Percentiles rank a stretch among this genome's conserved stretches.
Conservation (phyloP, 2,888 invertebrate genomes). For the Drosophila koepferae region DNA sequence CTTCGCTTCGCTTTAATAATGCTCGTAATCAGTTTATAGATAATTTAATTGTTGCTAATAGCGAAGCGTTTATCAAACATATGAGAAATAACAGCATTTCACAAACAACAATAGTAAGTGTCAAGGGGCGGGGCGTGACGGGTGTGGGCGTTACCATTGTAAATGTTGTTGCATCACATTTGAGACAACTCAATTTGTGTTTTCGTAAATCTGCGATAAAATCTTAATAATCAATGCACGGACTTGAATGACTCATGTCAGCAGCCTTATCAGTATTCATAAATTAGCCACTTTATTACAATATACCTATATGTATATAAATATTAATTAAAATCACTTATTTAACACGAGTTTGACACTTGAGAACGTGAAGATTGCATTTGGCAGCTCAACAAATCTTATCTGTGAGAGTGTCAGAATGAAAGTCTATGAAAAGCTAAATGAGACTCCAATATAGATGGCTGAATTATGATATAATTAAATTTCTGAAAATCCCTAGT, state of each 20-base stretch:
- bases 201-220: constrained; percentile 14
- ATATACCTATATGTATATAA: not conserved
- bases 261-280: constrained; percentile 21
- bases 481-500: constrained; percentile 1
- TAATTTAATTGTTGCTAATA: constrained; percentile 74
- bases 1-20: constrained; percentile 57
- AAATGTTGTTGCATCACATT: constrained; percentile 22
- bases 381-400: constrained; percentile 26
- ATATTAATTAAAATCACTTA: constrained; percentile 20
- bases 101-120: constrained; percentile 6
- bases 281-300: constrained; percentile 26
- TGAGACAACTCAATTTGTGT: constrained; percentile 7
- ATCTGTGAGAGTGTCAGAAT: constrained; percentile 8
- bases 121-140: constrained; percentile 2
- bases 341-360: constrained; percentile 18
- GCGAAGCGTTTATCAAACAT: constrained; percentile 52
- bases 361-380: constrained; percentile 30
- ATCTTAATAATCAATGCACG: constrained; percentile 22
- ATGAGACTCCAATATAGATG: not conserved
- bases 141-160: not conserved
- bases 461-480: constrained; percentile 14
- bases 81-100: constrained; percentile 33
- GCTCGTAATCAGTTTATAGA: constrained; percentile 71
- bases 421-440: not conserved
- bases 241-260: not conserved